Conservation (phyloP, 2,888 invertebrate species). For the Rambutsinella grinnellia region DNA sequence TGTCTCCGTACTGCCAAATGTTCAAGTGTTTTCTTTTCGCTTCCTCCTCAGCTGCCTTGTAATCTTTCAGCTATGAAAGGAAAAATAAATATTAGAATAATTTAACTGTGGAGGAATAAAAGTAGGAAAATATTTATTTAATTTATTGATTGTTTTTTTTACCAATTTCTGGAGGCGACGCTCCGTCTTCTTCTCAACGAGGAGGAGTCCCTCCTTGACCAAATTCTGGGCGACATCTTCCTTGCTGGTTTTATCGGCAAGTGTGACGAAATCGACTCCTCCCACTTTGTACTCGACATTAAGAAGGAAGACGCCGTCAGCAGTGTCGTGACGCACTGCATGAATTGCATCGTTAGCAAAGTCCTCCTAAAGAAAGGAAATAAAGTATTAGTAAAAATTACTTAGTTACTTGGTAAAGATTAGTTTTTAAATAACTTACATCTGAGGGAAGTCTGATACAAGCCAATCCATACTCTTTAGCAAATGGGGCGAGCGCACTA, state of each 20-base stretch:
- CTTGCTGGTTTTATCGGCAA: slow-evolving; percentile 69
- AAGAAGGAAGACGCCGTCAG: slow-evolving; percentile 82
- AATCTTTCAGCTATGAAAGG: slow-evolving; percentile 77
- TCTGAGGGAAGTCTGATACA: slow-evolving; percentile 88
- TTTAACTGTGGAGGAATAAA: too few relatives aligned
- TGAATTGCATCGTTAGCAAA: slow-evolving; percentile 82
- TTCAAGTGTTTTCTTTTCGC: slow-evolving; percentile 89
- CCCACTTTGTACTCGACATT: slow-evolving; percentile 84
- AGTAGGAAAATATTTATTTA: slow-evolving; percentile 37
- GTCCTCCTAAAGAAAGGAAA: slow-evolving; percentile 74
- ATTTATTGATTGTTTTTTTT: slow-evolving; percentile 67
- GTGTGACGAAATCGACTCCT: slow-evolving; percentile 63
- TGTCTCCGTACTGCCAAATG: slow-evolving; percentile 99
- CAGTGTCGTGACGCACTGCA: slow-evolving; percentile 76
- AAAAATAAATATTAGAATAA: too few relatives aligned
- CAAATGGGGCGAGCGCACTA: slow-evolving; percentile 80
- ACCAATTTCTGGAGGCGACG: slow-evolving; percentile 84
- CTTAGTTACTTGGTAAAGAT: too few relatives aligned
- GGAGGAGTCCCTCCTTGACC: slow-evolving; percentile 86
- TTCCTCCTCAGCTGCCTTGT: slow-evolving; percentile 85
- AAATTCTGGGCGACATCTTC: slow-evolving; percentile 83
- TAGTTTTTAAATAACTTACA: too few relatives aligned
- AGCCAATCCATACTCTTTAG: slow-evolving; percentile 88
- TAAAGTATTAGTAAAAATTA: slow-evolving; percentile 14
- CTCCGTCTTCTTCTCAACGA: slow-evolving; percentile 86